Base-by-base conservation (phyloP, 2,113 vertebrate species). In the Eudorcas thomsonii region DNA sequence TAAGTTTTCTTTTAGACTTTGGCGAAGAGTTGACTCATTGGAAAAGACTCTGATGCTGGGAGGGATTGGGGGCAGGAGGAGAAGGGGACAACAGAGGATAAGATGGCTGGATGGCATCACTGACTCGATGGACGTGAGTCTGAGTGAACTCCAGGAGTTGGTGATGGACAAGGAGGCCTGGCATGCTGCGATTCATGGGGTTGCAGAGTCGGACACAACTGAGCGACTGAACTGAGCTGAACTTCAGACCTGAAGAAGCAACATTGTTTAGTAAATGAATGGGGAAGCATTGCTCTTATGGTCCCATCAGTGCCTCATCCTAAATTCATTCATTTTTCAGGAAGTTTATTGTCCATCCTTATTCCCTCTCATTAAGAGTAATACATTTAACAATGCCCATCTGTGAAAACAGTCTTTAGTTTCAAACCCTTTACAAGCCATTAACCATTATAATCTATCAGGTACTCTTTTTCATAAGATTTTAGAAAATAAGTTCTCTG, bases 371-470 rank as follows among this genome's bases (percentile, higher is more conserved):
- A 77, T 71, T 96, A 78, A 77, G 39, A 93, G 43, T n/a, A 93
- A 82, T 30, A 86, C 7, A 67, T 26, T 54, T 91, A 77, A 91
- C 86, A 95, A 86, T 67, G 48, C 25, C 78, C 82, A 78, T 93
- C 67, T 97, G 50, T 96, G 23, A 84, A 92, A 83, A 33, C 3
- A 80, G 55, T 45, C 30, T 86, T 88, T 19, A 74, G 14, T 80
- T 97, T 97, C 91, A 97, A 95, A 48, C 50, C 43, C 74, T 86
- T n/a, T 43, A 82, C n/a, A 67, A 83, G 36, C 25, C 50, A 50
- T 88, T 96, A 62, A 90, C 77, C 21, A 48, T 59, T 77, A 50
- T 28, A 48, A 59, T 60, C 16, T 93, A 39, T 59, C 36, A 84
- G 15, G 52, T 52, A 67, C 11, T 25, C 10, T 91, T 71, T 81